Evolutionary conservation across 2,113 vertebrate species (phyloP), one percentile per base, ranked within the genome.

Genomic region (Bolborhynchus lineola): DNA sequence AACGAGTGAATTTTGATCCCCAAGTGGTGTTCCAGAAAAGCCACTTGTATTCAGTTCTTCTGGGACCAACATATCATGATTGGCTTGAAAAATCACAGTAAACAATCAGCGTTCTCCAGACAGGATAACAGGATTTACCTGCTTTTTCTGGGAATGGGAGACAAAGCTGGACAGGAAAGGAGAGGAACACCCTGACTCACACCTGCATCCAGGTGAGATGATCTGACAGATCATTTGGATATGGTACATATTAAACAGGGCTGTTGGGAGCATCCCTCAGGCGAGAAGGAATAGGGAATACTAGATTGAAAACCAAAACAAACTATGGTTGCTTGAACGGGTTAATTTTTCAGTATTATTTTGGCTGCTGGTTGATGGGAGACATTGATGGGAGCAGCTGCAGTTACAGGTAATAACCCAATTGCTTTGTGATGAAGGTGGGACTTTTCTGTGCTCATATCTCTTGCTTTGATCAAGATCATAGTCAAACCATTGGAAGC

Each of bases 91-190:
- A 88, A 25, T 53, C 85, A 49, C 44, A 44, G 88, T 35, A 77
- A 94, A 77, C 77, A 86, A 70, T 80, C 90, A 83, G 21, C 31
- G 25, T 6, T 93, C 41, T 25, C 6, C 88, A 97, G 94, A 83
- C 94, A 70, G 96, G 94, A 3, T 80, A 92, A 94, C 92, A 96
- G 86, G 91, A 95, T 17, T 95, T 96, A 83, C 94, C 95, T 94
- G 94, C 94, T 94, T 83, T 80, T 78, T 74, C 79, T 92, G 91
- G 69, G 94, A 82, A 37, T 52, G 77, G 86, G 86, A 79, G 69
- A 74, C 6, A 10, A 29, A 76, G 76, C 86, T 81, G 96, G 91
- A 64, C 91, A 91, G 96, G 86, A 90, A 53, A 67, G 72, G 82
- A 76, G 68, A 81, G 91, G 82, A 94, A 33, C 80, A 78, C 33